Percentiles rank a stretch among this genome's conserved stretches.
Evolutionary conservation across 2,797 vertebrate genomes (phyloP).

Genomic region (Eidolon dupreanum): DNA sequence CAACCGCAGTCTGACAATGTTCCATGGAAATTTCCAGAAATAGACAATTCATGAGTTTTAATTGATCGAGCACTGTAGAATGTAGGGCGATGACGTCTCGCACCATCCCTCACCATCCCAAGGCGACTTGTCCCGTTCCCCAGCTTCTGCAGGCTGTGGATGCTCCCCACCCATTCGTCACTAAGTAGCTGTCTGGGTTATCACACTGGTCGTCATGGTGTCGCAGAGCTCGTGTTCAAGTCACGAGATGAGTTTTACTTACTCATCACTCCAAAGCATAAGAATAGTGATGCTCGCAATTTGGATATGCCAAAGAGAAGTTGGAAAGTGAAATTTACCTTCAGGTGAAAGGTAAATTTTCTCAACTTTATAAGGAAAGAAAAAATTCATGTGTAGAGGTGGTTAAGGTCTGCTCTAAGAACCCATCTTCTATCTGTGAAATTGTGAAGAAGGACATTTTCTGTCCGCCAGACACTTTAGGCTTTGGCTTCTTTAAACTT

Average conservation of each 20-base stretch:
- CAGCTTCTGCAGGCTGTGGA: background rate
- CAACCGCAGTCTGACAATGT: too few species aligned
- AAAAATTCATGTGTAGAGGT: background rate
- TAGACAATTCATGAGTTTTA: background rate
- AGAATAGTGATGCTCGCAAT: background rate
- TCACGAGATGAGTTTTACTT: too few species aligned
- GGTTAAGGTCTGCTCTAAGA: too few species aligned
- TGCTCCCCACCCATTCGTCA: too few species aligned
- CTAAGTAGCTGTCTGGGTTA: rapidly evolving
- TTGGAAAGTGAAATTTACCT: background rate
- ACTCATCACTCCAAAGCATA: background rate
- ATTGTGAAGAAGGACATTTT: background rate
- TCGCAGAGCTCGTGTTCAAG: too few species aligned
- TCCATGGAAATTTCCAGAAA: background rate
- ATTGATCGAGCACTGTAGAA: background rate
- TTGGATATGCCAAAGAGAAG: background rate
- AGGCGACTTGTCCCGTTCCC: background rate
- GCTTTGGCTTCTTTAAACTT: background rate
- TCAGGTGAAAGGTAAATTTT: background rate
- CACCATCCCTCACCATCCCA: too few species aligned
- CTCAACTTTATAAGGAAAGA: background rate
- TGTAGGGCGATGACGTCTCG: background rate
- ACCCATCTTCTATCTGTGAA: background rate
- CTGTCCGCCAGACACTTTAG: background rate
- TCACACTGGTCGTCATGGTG: too few species aligned